phyloP scores from a whole-genome alignment of 2,797 vertebrate genomes.

The Prunella strophiata region DNA sequence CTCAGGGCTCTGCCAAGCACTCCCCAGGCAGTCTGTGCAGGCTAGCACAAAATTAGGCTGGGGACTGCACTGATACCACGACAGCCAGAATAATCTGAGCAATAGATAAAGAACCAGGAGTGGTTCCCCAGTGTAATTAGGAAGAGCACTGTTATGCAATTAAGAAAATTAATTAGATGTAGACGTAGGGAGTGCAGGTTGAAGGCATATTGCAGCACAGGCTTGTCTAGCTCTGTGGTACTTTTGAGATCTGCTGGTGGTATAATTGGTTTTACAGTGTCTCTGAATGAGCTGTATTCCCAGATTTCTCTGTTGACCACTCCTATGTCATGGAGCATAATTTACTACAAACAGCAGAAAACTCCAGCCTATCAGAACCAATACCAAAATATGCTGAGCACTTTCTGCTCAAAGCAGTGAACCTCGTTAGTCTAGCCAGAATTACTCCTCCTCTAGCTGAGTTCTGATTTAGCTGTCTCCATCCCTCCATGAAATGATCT shows the following conservation, averaged over 20 bases:
- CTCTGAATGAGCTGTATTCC: not conserved
- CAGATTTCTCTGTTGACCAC: not conserved
- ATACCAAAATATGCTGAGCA: not conserved
- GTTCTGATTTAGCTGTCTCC: not conserved
- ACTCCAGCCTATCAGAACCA: not conserved
- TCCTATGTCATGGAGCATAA: not conserved
- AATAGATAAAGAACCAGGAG: constrained; percentile 32
- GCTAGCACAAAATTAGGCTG: not conserved
- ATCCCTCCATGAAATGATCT: not conserved
- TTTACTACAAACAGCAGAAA: not conserved
- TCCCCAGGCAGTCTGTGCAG: not conserved
- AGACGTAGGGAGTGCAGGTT: not conserved
- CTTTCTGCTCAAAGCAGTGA: not conserved
- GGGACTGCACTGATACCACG: not conserved
- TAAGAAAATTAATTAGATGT: constrained; percentile 71
- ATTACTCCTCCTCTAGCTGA: not conserved
- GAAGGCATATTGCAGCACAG: not conserved
- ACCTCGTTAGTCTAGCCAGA: not conserved
- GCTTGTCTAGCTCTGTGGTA: not conserved
- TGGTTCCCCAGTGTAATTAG: constrained; percentile 60
- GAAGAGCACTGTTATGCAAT: constrained; percentile 56
- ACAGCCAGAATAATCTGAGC: constrained; percentile 35
- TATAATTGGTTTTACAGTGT: not conserved
- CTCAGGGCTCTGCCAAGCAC: not conserved
- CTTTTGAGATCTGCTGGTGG: not conserved